A percentile compares a stretch with the other conserved stretches of the same genome.
Evolutionary conservation across 2,113 vertebrate species (phyloP).

Genomic region (Sebastes schlegelii): DNA sequence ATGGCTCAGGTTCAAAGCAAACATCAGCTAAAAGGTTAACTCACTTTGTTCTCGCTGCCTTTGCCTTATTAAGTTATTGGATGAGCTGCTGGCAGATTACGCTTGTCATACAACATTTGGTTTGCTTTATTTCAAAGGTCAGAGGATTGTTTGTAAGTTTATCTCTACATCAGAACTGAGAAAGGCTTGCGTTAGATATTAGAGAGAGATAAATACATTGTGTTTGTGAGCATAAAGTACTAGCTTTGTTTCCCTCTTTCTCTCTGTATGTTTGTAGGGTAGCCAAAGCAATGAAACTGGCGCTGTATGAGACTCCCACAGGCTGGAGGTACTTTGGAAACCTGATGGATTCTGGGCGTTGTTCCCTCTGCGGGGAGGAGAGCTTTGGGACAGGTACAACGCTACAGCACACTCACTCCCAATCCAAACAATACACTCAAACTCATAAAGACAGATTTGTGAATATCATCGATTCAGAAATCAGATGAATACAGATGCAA

Average conservation of each 20-base stretch:
- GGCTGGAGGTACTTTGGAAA: constrained; percentile 98
- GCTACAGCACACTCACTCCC: not conserved
- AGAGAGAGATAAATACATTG: constrained; percentile 11
- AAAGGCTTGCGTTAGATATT: constrained; percentile 24
- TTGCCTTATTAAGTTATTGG: constrained; percentile 81
- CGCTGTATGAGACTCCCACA: constrained; percentile 96
- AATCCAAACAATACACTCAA: constrained; percentile 7
- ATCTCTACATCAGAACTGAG: constrained; percentile 32
- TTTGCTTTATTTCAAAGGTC: constrained; percentile 71
- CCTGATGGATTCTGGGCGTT: constrained; percentile 97
- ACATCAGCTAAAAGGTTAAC: constrained; percentile 76
- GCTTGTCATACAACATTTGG: constrained; percentile 64
- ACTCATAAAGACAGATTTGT: constrained; percentile 19
- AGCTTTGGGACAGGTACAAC: constrained; percentile 96
- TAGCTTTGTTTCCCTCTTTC: constrained; percentile 39
- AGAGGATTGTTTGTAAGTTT: constrained; percentile 41
- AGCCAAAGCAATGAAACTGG: constrained; percentile 95
- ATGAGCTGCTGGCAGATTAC: constrained; percentile 67
- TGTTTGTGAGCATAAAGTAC: constrained; percentile 16
- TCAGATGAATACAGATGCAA: not conserved
- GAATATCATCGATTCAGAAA: not conserved
- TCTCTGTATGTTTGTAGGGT: constrained; percentile 85
- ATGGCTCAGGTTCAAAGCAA: constrained; percentile 72
- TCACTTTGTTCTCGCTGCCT: constrained; percentile 70
- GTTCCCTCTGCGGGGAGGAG: constrained; percentile 97